A percentile compares a stretch with the other conserved stretches of the same genome.
phyloP scores from a whole-genome alignment of 64 coral and sea anemone genomes.

The Catalaphyllia jardinei region DNA sequence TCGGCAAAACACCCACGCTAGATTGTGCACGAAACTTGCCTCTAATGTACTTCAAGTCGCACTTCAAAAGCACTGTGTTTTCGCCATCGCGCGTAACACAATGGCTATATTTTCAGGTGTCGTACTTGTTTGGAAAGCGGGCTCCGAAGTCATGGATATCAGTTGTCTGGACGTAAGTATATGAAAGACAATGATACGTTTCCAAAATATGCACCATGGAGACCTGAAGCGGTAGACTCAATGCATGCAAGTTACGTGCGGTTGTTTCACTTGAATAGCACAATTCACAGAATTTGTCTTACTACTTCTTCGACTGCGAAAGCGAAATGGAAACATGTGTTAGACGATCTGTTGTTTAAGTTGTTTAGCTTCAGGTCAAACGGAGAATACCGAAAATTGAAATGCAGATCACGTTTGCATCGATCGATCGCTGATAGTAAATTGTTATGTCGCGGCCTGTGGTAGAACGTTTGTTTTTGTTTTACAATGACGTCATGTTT shows the following conservation, averaged over 20 bases:
- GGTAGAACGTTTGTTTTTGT: background rate
- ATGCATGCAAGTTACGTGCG: too few relatives aligned
- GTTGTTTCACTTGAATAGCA: too few relatives aligned
- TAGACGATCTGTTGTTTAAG: too few relatives aligned
- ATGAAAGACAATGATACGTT: background rate
- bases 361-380: too few relatives aligned
- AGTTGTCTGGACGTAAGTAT: conserved; percentile 1
- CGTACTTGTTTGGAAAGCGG: background rate
- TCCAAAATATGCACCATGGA: background rate
- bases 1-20: background rate
- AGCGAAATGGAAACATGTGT: too few relatives aligned
- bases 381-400: too few relatives aligned
- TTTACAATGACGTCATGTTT: background rate
- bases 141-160: background rate
- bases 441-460: background rate
- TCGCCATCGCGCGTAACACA: background rate
- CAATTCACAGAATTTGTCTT: too few relatives aligned
- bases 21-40: background rate
- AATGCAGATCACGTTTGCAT: too few relatives aligned
- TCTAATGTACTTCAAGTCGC: background rate
- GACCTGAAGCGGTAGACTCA: too few relatives aligned
- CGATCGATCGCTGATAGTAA: too few relatives aligned
- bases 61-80: too few relatives aligned
- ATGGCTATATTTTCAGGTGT: background rate
- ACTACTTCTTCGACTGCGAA: too few relatives aligned